Evolutionary conservation across 2,888 invertebrate genomes (phyloP).

Genomic region (Cancer borealis): DNA sequence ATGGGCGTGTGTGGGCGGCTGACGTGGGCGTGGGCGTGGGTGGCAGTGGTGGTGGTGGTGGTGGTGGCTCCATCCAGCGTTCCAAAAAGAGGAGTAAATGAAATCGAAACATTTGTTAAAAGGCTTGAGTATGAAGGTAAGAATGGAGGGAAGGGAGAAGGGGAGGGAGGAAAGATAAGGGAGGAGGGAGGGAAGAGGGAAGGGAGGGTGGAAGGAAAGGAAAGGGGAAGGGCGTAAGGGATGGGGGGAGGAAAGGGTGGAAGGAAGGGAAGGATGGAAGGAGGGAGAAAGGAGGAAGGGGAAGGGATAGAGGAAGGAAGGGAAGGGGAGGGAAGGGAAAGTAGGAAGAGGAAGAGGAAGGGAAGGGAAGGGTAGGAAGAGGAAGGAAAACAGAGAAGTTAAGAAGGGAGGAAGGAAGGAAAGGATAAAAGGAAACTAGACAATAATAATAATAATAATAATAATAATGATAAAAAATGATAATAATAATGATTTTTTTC

Average conservation of each 20-base stretch:
- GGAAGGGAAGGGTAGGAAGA: too few relatives aligned
- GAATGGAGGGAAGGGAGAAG: not conserved
- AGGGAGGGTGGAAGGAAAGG: not conserved
- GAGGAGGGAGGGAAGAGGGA: not conserved
- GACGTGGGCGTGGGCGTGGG: not conserved
- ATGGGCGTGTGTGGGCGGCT: constrained; percentile 25
- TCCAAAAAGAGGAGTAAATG: not conserved
- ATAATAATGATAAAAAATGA: too few relatives aligned
- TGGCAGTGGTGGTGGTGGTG: not conserved
- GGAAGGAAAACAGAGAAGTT: too few relatives aligned
- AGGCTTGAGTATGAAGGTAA: constrained; percentile 60
- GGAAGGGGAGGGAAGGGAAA: not conserved
- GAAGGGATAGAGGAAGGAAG: too few relatives aligned
- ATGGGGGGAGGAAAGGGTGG: not conserved
- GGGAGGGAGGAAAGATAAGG: not conserved
- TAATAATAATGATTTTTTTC: too few relatives aligned
- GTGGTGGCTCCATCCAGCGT: not conserved
- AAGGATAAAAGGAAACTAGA: too few relatives aligned
- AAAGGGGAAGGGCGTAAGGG: not conserved
- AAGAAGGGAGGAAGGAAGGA: too few relatives aligned
- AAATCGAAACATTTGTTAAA: constrained; percentile 57
- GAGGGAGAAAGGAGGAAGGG: not conserved
- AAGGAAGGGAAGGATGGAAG: not conserved
- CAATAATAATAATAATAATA: not conserved
- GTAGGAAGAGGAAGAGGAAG: too few relatives aligned